These are phyloP conservation scores for Ectemnius lituratus DNA, from an alignment of 2,888 invertebrate genomes.

Conservation along the genomic window DNA sequence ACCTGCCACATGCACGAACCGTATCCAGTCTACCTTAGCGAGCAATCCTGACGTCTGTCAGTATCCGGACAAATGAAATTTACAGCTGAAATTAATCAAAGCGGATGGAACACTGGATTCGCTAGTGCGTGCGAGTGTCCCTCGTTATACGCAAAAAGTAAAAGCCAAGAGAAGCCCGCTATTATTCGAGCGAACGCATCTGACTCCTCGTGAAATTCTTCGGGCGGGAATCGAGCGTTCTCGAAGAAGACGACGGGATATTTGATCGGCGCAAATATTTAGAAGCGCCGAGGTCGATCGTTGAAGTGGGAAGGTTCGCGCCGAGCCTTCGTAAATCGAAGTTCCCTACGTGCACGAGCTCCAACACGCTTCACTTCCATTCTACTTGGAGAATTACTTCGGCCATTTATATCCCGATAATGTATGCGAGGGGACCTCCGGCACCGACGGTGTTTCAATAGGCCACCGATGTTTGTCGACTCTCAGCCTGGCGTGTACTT, in stretches of 20 bases:
- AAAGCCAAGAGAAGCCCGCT: too few relatives aligned
- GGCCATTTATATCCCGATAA: constrained; percentile 6
- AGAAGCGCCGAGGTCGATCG: too few relatives aligned
- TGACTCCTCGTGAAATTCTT: constrained; percentile 38
- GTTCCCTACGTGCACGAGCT: too few relatives aligned
- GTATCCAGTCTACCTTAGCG: constrained; percentile 24
- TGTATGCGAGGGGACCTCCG: not conserved
- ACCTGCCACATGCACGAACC: constrained; percentile 36
- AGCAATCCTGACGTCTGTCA: constrained; percentile 42
- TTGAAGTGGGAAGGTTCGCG: too few relatives aligned
- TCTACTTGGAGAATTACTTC: constrained; percentile 5
- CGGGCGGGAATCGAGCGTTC: constrained; percentile 19
- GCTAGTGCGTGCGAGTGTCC: too few relatives aligned
- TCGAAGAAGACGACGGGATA: too few relatives aligned
- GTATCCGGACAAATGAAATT: not conserved
- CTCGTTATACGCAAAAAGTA: too few relatives aligned
- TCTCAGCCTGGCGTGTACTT: constrained; percentile 22
- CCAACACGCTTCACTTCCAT: not conserved
- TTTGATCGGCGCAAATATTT: too few relatives aligned
- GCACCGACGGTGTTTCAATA: constrained; percentile 11
- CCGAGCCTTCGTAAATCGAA: too few relatives aligned
- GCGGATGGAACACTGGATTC: not conserved
- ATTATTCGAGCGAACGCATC: not conserved
- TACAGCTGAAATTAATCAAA: not conserved
- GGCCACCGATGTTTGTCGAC: constrained; percentile 29